Percentiles rank a stretch among this genome's conserved stretches.
Conservation (phyloP, 2,797 vertebrate genomes). For the Sebastes aleutianus region DNA sequence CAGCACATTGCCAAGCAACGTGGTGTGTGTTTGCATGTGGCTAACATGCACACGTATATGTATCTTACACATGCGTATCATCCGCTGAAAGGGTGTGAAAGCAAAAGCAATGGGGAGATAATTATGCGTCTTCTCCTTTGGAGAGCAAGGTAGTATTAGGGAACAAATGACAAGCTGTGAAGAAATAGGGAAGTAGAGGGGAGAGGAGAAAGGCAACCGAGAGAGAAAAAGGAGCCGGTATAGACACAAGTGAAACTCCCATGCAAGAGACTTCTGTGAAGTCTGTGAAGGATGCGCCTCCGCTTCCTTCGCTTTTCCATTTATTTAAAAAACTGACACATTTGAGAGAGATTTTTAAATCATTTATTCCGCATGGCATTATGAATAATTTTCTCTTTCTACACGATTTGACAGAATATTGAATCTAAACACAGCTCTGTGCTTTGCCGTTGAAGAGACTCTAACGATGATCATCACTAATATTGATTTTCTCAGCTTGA, state of each 20-base stretch:
- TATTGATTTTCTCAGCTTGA: conserved; percentile 53
- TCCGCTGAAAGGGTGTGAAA: conserved; percentile 17
- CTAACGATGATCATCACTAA: conserved; percentile 36
- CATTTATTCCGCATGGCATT: conserved; percentile 49
- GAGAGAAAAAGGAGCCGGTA: conserved; percentile 15
- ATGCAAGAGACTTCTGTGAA: conserved; percentile 48
- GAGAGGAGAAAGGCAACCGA: not conserved
- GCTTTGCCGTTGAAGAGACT: conserved; percentile 19
- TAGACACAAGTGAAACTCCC: conserved; percentile 37
- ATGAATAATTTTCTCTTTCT: conserved; percentile 56
- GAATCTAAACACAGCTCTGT: conserved; percentile 44
- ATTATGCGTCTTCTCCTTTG: conserved; percentile 23
- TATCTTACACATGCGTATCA: not conserved
- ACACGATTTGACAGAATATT: conserved; percentile 57
- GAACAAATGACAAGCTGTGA: conserved; percentile 54
- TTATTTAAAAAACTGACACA: conserved; percentile 58
- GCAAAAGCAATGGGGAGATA: conserved; percentile 9
- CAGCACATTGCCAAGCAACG: not conserved
- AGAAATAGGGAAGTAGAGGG: conserved; percentile 14
- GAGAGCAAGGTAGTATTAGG: conserved; percentile 19
- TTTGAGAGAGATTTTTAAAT: conserved; percentile 57
- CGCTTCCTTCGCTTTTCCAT: conserved; percentile 32
- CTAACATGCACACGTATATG: not conserved
- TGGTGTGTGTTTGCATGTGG: not conserved
- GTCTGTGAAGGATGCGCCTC: conserved; percentile 51